These are phyloP conservation scores for Temnothorax unifasciatus DNA, from an alignment of 2,888 invertebrate species.

Conservation along the genomic window DNA sequence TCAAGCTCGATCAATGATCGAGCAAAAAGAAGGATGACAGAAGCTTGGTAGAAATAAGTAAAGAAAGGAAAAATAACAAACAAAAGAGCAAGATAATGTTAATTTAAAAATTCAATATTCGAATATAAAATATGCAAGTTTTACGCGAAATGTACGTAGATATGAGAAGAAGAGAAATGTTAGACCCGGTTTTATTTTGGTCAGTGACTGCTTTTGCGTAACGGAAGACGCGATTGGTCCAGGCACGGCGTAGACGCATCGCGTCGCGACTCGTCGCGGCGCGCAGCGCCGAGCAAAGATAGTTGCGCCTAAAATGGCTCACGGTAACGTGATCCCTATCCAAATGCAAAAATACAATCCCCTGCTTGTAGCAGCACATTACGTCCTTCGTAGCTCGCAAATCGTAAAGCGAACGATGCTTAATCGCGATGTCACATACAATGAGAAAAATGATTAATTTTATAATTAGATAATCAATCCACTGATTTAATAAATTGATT, in stretches of 20 bases:
- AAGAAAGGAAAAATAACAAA: not conserved
- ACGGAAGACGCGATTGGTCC: constrained; percentile 77
- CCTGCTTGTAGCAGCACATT: constrained; percentile 78
- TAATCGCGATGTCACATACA: not conserved
- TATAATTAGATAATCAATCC: not conserved
- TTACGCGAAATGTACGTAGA: not conserved
- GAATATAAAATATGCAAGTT: constrained; percentile 11
- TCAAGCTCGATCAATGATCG: not conserved
- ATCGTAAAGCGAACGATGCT: not conserved
- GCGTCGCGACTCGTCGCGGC: constrained; percentile 76
- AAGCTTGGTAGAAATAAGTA: not conserved
- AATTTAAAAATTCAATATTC: constrained; percentile 6
- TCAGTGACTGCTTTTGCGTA: constrained; percentile 85
- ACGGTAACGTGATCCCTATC: constrained; percentile 89
- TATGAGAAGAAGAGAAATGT: constrained; percentile 43
- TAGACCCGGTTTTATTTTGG: constrained; percentile 82
- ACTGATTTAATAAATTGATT: not conserved
- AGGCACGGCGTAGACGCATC: constrained; percentile 72
- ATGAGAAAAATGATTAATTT: constrained; percentile 20
- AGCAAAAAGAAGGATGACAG: not conserved
- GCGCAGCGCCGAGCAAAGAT: constrained; percentile 86
- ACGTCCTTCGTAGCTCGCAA: constrained; percentile 52
- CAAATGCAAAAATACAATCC: constrained; percentile 87
- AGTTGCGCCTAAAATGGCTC: constrained; percentile 90
- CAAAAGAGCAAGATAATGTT: not conserved